A percentile compares a stretch with the other conserved stretches of the same genome.
Evolutionary conservation across 2,888 invertebrate genomes (phyloP).

Genomic region (Gasteruption jaculator): DNA sequence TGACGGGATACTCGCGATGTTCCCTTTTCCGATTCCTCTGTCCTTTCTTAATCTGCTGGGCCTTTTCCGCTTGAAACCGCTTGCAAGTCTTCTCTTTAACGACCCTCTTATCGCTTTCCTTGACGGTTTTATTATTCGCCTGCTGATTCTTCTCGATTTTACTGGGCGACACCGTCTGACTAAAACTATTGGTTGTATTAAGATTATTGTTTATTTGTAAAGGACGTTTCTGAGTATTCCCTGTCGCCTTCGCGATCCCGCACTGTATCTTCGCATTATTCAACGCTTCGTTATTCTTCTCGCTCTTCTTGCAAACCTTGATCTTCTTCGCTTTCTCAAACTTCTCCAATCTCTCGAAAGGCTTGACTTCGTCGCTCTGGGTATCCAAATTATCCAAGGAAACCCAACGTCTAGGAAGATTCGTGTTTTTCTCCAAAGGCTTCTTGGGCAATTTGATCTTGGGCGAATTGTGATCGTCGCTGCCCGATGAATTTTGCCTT

Average conservation of each 20-base stretch:
- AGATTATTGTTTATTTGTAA: conserved; percentile 43
- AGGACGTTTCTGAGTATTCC: conserved; percentile 38
- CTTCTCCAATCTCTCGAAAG: conserved; percentile 40
- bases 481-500: conserved; percentile 56
- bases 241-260: conserved; percentile 35
- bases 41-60: conserved; percentile 53
- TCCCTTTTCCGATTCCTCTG: conserved; percentile 55
- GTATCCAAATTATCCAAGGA: conserved; percentile 47
- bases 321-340: conserved; percentile 43
- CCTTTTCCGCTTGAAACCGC: conserved; percentile 52
- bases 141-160: conserved; percentile 45
- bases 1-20: conserved; percentile 44
- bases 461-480: conserved; percentile 52
- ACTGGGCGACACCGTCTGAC: conserved; percentile 37
- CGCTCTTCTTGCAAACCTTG: conserved; percentile 34
- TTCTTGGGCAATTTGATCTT: conserved; percentile 45
- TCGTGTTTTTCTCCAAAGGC: conserved; percentile 47
- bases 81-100: conserved; percentile 49
- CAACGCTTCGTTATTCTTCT: conserved; percentile 47
- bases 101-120: conserved; percentile 54
- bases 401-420: conserved; percentile 52
- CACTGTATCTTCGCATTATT: conserved; percentile 50
- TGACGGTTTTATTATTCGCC: conserved; percentile 55
- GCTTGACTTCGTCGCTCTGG: conserved; percentile 36
- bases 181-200: conserved; percentile 38